These are phyloP conservation scores for Himalopsyche kuldschensis DNA, from an alignment of 2,888 invertebrate species.

Conservation along the genomic window DNA sequence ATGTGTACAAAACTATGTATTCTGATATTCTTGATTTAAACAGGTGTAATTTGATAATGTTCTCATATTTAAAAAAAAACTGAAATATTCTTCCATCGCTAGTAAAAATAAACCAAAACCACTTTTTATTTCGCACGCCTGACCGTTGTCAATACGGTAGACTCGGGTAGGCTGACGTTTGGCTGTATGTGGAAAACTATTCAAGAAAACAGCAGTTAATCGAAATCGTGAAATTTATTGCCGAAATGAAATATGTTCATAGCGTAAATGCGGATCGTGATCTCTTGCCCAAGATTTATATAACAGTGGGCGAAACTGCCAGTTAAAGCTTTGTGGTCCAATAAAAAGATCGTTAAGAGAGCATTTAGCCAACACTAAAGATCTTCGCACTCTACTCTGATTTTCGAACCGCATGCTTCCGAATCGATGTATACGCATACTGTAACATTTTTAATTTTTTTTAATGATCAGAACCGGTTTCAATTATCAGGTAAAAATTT, in stretches of 20 bases:
- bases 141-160: not conserved
- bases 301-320: slow-evolving; percentile 5
- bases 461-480: too few relatives aligned
- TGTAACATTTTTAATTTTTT: too few relatives aligned
- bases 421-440: not conserved
- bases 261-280: not conserved
- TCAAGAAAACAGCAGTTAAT: not conserved
- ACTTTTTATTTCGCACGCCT: not conserved
- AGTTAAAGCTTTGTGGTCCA: slow-evolving; percentile 19
- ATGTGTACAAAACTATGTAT: too few relatives aligned
- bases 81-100: too few relatives aligned
- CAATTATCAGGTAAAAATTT: too few relatives aligned
- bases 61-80: too few relatives aligned
- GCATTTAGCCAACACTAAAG: slow-evolving; percentile 1
- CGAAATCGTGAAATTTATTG: not conserved
- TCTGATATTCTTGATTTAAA: too few relatives aligned
- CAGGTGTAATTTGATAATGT: too few relatives aligned
- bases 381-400: not conserved
- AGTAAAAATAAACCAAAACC: too few relatives aligned
- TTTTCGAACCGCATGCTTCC: not conserved
- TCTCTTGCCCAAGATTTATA: not conserved
- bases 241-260: not conserved
- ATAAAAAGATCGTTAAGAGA: slow-evolving; percentile 20
- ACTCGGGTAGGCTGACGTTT: not conserved
- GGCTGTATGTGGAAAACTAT: not conserved